phyloP scores from a whole-genome alignment of 2,797 vertebrate species.

The Sitta carolinensis region DNA sequence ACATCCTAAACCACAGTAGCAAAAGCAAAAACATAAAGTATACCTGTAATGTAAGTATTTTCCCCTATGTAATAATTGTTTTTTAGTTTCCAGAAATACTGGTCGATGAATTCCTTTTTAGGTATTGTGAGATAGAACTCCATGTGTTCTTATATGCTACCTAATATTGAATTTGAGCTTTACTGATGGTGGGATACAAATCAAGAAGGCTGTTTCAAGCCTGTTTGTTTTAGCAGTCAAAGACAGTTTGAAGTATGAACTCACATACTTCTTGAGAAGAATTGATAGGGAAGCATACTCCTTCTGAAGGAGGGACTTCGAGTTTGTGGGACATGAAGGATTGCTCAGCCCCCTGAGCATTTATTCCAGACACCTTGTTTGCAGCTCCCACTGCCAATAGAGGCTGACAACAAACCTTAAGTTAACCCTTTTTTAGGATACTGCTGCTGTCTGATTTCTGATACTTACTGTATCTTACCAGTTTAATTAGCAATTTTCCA shows the following conservation, averaged over 20 bases:
- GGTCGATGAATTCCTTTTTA: background rate
- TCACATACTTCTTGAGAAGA: background rate
- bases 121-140: background rate
- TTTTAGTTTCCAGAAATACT: conserved; percentile 28
- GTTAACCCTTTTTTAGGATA: background rate
- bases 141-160: background rate
- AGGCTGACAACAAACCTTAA: rapidly evolving
- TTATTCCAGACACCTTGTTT: background rate
- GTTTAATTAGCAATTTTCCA: background rate
- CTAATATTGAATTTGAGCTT: background rate
- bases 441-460: background rate
- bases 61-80: background rate
- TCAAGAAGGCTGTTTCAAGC: background rate
- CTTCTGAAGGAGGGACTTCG: background rate
- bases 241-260: background rate
- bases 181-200: background rate
- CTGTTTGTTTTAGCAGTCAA: background rate
- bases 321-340: background rate
- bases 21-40: background rate
- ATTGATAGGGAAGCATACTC: background rate
- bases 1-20: background rate
- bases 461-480: background rate
- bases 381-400: background rate
- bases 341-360: background rate
- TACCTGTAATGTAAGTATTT: conserved; percentile 14